These are phyloP conservation scores for Ophioninae sp. DNA, from an alignment of 2,888 invertebrate genomes.

Conservation along the genomic window DNA sequence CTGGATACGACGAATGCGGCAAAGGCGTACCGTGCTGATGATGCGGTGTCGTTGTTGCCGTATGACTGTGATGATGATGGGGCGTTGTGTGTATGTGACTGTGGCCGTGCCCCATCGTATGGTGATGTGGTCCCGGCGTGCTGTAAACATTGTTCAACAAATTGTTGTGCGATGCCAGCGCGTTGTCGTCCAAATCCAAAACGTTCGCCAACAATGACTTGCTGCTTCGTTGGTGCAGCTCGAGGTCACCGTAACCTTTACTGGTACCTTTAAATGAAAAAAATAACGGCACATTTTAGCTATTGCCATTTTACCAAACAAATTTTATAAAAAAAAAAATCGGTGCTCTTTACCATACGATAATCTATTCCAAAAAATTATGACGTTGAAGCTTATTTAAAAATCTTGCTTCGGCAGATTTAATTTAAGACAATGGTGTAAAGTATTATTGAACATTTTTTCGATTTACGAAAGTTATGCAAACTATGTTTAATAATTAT, in stretches of 20 bases:
- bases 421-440: too few species aligned
- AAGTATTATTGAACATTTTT: too few species aligned
- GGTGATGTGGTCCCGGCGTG: constrained; percentile 80
- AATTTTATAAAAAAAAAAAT: too few species aligned
- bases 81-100: constrained; percentile 80
- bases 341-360: too few species aligned
- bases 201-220: constrained; percentile 98
- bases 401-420: too few species aligned
- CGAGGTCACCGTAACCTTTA: constrained; percentile 90
- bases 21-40: constrained; percentile 78
- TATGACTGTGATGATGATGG: constrained; percentile 77
- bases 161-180: constrained; percentile 79
- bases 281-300: too few species aligned
- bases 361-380: too few species aligned
- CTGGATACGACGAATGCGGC: constrained; percentile 75
- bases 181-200: constrained; percentile 97
- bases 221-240: constrained; percentile 95
- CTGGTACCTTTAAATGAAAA: constrained; percentile 84
- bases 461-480: too few species aligned
- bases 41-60: constrained; percentile 76
- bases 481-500: too few species aligned
- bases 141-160: constrained; percentile 80
- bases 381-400: too few species aligned
- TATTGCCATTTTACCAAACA: too few species aligned
- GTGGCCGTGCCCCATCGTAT: constrained; percentile 76